Evolutionary conservation across 2,888 invertebrate genomes (phyloP).

Genomic region (Microplitis deprimator): DNA sequence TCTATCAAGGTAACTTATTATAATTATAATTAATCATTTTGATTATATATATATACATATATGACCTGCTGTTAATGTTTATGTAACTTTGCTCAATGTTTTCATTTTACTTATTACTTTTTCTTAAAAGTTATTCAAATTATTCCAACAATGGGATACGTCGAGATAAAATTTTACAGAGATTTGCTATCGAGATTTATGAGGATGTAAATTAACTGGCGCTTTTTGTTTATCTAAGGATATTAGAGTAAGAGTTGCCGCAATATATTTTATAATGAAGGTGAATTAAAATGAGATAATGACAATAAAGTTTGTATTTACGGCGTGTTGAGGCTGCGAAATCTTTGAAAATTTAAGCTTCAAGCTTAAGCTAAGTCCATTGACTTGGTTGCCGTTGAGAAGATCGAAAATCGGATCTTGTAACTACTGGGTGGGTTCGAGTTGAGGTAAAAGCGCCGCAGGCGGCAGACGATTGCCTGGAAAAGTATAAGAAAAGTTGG

Average conservation of each 20-base stretch:
- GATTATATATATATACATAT: background rate
- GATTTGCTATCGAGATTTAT: background rate
- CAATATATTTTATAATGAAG: background rate
- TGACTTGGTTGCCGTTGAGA: background rate
- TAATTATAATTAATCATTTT: background rate
- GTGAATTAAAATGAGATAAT: background rate
- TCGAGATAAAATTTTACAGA: background rate
- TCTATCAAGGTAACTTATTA: background rate
- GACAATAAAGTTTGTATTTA: constrained; percentile 3
- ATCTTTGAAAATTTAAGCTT: constrained; percentile 17
- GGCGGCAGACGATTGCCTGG: constrained; percentile 2
- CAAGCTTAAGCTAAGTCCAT: background rate
- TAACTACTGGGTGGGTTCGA: background rate
- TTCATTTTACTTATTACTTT: no score
- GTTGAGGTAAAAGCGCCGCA: background rate
- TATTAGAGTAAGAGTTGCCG: background rate
- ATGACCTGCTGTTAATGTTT: no score
- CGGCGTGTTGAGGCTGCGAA: background rate
- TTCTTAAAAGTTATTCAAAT: no score
- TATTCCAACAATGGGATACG: no score
- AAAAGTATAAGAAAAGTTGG: constrained; percentile 8
- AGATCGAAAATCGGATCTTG: constrained; percentile 14
- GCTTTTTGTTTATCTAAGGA: background rate
- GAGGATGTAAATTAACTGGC: background rate
- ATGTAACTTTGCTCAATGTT: no score